Percentiles rank a stretch among this genome's conserved stretches.
phyloP scores from a whole-genome alignment of 2,888 invertebrate genomes.

The Habroteleia sp. region DNA sequence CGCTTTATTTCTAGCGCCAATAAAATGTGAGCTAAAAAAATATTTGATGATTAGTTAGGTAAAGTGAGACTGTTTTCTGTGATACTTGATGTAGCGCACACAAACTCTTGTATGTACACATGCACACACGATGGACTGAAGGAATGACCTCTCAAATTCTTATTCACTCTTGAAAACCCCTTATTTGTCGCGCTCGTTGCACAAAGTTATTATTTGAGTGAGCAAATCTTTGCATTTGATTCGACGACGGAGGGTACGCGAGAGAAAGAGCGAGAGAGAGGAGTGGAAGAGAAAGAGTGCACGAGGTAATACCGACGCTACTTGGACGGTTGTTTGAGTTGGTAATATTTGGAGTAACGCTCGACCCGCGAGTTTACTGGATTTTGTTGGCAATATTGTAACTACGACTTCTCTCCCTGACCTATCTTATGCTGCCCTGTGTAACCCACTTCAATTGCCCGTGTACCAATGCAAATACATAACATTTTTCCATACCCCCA shows the following conservation, averaged over 20 bases:
- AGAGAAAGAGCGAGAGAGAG: constrained; percentile 56
- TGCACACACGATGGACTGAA: constrained; percentile 13
- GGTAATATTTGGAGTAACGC: constrained; percentile 77
- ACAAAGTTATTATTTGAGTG: constrained; percentile 75
- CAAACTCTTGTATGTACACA: not conserved
- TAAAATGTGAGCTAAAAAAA: constrained; percentile 13
- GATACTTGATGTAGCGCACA: constrained; percentile 17
- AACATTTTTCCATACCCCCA: constrained; percentile 1
- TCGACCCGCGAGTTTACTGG: constrained; percentile 74
- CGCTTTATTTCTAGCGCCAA: not conserved
- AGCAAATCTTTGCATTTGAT: constrained; percentile 77
- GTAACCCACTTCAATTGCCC: constrained; percentile 55
- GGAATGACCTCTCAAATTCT: constrained; percentile 55
- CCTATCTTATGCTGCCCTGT: constrained; percentile 61
- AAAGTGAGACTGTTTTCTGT: constrained; percentile 15
- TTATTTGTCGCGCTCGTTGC: constrained; percentile 65
- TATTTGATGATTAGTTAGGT: constrained; percentile 25
- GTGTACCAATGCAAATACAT: constrained; percentile 22
- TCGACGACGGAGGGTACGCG: constrained; percentile 65
- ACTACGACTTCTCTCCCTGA: constrained; percentile 68
- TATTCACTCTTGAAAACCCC: constrained; percentile 60
- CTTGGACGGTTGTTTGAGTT: constrained; percentile 74
- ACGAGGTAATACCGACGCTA: constrained; percentile 59
- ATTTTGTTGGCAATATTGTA: constrained; percentile 76
- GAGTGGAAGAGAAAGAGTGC: constrained; percentile 20